phyloP scores from a whole-genome alignment of 2,888 invertebrate genomes.

The Enchytraeus crypticus region DNA sequence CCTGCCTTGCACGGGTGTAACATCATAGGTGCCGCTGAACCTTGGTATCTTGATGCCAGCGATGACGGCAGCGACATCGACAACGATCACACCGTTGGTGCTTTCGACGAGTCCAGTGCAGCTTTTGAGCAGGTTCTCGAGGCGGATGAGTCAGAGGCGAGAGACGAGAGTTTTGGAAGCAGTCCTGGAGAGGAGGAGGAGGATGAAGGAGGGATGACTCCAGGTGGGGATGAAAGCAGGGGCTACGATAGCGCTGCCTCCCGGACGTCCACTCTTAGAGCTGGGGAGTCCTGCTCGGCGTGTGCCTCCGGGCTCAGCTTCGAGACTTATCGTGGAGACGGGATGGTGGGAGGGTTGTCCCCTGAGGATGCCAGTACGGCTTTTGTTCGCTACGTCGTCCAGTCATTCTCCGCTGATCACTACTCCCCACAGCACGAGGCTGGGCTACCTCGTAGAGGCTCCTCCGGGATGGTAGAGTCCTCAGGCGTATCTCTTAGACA shows the following conservation, averaged over 20 bases:
- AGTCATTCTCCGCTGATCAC: no score
- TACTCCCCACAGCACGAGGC: no score
- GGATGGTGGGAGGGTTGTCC: neutral
- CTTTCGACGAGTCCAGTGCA: conserved; percentile 42
- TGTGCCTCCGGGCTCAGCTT: neutral
- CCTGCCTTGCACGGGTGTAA: neutral
- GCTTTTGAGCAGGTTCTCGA: conserved; percentile 46
- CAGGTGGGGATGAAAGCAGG: neutral
- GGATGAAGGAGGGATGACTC: neutral
- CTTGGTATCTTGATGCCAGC: conserved; percentile 39
- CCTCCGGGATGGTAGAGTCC: no score
- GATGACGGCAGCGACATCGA: conserved; percentile 33
- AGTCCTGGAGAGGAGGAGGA: neutral
- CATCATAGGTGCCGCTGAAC: neutral
- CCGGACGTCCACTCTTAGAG: neutral
- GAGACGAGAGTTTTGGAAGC: conserved; percentile 46
- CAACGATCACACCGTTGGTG: conserved; percentile 14
- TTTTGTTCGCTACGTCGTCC: no score
- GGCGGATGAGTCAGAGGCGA: conserved; percentile 42
- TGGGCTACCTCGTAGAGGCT: no score
- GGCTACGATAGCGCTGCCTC: neutral
- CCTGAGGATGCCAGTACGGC: neutral
- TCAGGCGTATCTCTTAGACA: no score
- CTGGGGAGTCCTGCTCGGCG: neutral
- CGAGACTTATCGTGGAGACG: neutral